Evolutionary conservation across 2,113 vertebrate genomes (phyloP).

Genomic region (Dasyurus viverrinus): DNA sequence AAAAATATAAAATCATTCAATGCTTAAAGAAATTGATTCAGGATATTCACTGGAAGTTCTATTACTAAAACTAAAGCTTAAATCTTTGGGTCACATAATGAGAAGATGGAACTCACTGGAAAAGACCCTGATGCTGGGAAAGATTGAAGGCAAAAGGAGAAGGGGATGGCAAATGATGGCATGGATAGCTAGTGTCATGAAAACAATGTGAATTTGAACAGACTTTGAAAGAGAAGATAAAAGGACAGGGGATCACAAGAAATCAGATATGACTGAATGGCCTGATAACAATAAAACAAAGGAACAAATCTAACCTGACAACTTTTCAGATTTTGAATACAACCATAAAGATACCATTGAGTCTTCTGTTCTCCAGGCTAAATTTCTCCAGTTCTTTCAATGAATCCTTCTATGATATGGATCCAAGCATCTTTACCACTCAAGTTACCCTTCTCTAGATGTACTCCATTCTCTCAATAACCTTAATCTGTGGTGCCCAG

Average conservation of each 20-base stretch:
- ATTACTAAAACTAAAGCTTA: background rate
- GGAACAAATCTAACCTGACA: background rate
- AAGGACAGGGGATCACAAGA: too few species aligned
- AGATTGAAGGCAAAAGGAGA: background rate
- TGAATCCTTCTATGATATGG: background rate
- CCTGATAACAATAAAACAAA: too few species aligned
- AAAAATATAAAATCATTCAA: background rate
- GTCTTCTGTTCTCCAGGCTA: background rate
- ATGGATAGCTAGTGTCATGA: background rate
- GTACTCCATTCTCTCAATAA: background rate
- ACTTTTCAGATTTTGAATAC: background rate
- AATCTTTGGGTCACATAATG: background rate
- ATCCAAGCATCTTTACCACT: background rate
- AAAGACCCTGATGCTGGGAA: background rate
- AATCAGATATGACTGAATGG: too few species aligned
- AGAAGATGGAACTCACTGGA: background rate
- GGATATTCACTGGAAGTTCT: background rate
- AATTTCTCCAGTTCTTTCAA: background rate
- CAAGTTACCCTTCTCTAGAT: background rate
- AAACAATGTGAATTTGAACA: background rate
- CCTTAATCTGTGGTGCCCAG: background rate
- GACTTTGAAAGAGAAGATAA: too few species aligned
- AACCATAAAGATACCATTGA: background rate
- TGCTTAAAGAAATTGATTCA: background rate
- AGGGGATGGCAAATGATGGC: background rate